These are phyloP conservation scores for Nothocercus nigrocapillus DNA, from an alignment of 2,113 vertebrate species.

Conservation along the genomic window DNA sequence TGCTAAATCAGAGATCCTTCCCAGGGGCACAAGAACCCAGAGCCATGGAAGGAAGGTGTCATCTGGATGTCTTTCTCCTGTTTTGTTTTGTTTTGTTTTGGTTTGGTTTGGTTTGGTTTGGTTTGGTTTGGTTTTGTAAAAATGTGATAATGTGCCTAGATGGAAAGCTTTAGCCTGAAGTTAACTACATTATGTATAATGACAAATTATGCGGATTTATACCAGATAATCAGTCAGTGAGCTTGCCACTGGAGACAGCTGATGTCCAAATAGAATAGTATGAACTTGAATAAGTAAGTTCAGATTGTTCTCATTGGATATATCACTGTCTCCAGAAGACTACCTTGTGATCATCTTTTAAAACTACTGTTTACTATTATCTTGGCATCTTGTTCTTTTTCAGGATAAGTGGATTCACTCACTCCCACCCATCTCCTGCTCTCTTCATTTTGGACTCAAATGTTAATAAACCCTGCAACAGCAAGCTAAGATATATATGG, in stretches of 20 bases:
- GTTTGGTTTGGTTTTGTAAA: not conserved
- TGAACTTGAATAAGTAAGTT: conserved; percentile 19
- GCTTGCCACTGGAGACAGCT: not conserved
- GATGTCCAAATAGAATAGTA: conserved; percentile 1
- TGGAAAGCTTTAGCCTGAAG: conserved; percentile 17
- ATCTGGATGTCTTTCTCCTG: not conserved
- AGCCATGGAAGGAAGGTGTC: not conserved
- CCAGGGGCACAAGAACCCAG: not conserved
- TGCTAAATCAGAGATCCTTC: not conserved
- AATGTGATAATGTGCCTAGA: not conserved
- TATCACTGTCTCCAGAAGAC: not conserved
- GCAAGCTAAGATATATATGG: not conserved
- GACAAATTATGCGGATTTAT: conserved; percentile 47
- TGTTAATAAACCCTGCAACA: not conserved
- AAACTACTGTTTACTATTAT: not conserved
- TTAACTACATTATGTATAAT: conserved; percentile 30
- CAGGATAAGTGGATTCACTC: not conserved
- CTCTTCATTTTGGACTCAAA: not conserved
- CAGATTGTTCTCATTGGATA: not conserved
- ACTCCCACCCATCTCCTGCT: not conserved
- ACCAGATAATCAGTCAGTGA: not conserved
- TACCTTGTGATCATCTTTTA: not conserved
- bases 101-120: too few species aligned
- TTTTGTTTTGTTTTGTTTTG: not conserved
- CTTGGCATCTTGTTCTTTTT: not conserved